Evolutionary conservation across 1,140 invertebrate genomes (phyloP).

Genomic region (Aphaenogaster ashmeadi): DNA sequence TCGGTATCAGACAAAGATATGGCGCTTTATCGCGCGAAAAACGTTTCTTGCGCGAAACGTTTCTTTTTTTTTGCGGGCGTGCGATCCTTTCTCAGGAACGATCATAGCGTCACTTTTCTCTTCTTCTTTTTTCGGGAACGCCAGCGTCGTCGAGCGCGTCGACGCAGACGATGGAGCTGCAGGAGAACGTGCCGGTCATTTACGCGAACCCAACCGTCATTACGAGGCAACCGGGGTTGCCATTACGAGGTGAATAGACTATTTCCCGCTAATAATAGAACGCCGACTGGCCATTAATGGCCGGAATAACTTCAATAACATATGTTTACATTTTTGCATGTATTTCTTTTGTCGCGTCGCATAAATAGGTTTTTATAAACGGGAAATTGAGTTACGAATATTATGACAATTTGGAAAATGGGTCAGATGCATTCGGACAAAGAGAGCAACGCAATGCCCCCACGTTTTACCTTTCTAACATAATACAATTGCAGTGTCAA

Average conservation of each 20-base stretch:
- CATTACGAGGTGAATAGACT: constrained; percentile 34
- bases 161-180: constrained; percentile 50
- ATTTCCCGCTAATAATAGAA: neutral
- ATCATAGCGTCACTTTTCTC: neutral
- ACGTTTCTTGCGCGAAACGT: neutral
- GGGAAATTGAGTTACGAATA: neutral
- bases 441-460: neutral
- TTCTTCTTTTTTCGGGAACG: neutral
- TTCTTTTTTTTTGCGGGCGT: neutral
- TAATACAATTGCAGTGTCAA: neutral
- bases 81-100: neutral
- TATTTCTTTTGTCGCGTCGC: neutral
- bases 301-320: neutral
- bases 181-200: constrained; percentile 6
- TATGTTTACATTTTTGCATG: neutral
- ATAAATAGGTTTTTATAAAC: neutral
- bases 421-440: neutral
- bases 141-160: neutral
- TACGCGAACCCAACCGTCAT: constrained; percentile 58
- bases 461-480: neutral
- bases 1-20: constrained; percentile 53
- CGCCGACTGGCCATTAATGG: neutral
- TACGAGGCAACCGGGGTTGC: constrained; percentile 66
- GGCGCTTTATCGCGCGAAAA: neutral
- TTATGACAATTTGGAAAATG: neutral